Evolutionary conservation across 2,797 vertebrate genomes (phyloP), one percentile per base, ranked within the genome.

Genomic region (Rhynchonycteris naso): DNA sequence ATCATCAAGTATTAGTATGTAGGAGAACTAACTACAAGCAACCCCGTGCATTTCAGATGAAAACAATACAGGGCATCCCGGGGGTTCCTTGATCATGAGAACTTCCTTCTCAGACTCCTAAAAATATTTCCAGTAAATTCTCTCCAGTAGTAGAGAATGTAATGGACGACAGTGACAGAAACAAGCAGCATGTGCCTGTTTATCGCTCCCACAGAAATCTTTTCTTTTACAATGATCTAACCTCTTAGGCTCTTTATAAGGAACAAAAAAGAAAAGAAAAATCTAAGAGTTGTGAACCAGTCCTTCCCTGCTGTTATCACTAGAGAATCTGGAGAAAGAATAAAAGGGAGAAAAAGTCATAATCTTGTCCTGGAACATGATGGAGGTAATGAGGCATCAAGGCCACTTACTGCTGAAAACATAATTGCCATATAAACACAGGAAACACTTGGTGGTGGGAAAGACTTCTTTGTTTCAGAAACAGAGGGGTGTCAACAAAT

Each of bases 381-480:
- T 87, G 94, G 75, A 97, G 35, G 84, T 95, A 95, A 97, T 94
- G 75, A 91, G 91, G 86, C 95, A 88, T 94, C 47, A 54, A 92
- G 95, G 83, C 95, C 90, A 94, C 92, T 92, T 88, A 56, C 82
- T 76, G 87, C 90, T 94, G 80, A 54, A 93, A 96, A 93, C 66
- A 50, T 91, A 97, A 96, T 76, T 96, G 93, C 82, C 88, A 68
- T 33, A 91, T 63, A 89, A 87, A 84, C 85, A 81, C 75, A 56
- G 88, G 79, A 88, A 86, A 92, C 15, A 58, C 63, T 80, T 24
- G 68, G 97, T 66, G 91, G 94, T 7, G 84, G 90, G 90, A 92
- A 84, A 38, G 81, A 74, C 85, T 82, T 63, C 15, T 97, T 98
- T 97, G 97, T 96, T 97, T 97, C 93, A 87, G 81, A 96, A 97